Percentiles rank a stretch among this genome's conserved stretches.
These are phyloP conservation scores for Rhopalosiphum padi DNA, from an alignment of 1,140 invertebrate species.

Conservation along the genomic window DNA sequence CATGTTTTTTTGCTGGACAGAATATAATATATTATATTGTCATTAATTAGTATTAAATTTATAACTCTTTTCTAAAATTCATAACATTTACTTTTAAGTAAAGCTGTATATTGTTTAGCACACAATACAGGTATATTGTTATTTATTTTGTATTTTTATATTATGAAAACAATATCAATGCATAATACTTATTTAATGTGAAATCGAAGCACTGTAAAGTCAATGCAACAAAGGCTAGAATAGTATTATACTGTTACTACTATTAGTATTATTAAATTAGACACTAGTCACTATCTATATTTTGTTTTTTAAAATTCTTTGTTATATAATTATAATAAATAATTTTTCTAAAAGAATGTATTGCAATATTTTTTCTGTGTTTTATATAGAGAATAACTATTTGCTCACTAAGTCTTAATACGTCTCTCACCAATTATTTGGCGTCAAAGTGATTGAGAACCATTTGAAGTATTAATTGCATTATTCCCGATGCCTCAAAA, in stretches of 20 bases:
- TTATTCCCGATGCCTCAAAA: not conserved
- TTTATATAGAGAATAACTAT: not conserved
- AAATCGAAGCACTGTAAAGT: not conserved
- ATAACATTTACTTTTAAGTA: not conserved
- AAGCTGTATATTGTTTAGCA: not conserved
- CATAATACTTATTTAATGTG: not conserved
- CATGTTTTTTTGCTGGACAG: too few relatives aligned
- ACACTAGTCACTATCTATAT: not conserved
- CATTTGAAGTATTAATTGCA: not conserved
- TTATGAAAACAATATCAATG: not conserved
- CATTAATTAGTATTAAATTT: not conserved
- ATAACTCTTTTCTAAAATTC: not conserved
- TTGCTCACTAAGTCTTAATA: not conserved
- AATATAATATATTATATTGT: not conserved
- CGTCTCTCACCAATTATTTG: not conserved
- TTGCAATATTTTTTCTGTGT: not conserved
- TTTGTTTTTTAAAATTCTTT: not conserved
- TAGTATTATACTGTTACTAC: not conserved
- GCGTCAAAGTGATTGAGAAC: not conserved
- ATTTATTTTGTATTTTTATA: not conserved
- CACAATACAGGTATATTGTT: not conserved
- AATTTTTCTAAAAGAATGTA: not conserved
- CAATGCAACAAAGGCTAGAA: not conserved
- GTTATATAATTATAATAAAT: not conserved
- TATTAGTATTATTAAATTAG: not conserved